Percentiles rank a stretch among this genome's conserved stretches.
phyloP scores from a whole-genome alignment of 2,888 invertebrate species.

The Incurvaria masculella region DNA sequence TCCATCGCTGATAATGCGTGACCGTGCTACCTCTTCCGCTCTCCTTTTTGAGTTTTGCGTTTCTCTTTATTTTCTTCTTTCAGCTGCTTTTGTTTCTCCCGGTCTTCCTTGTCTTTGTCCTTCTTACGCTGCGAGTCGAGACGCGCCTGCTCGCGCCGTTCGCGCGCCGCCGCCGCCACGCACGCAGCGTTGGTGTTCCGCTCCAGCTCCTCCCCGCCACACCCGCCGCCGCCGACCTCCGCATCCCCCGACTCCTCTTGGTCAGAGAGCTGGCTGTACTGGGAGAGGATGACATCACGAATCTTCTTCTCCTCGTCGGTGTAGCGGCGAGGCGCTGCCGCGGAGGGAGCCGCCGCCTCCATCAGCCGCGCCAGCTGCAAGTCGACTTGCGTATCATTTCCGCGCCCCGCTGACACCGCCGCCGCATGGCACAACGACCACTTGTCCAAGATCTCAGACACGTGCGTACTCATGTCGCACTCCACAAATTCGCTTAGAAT shows the following conservation, averaged over 20 bases:
- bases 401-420: constrained; percentile 36
- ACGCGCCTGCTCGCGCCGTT: constrained; percentile 79
- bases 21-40: constrained; percentile 76
- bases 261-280: constrained; percentile 79
- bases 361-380: constrained; percentile 68
- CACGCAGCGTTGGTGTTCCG: constrained; percentile 80
- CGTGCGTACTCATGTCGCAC: constrained; percentile 59
- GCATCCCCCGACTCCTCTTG: constrained; percentile 52
- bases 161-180: constrained; percentile 76
- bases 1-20: no score
- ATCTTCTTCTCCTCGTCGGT: constrained; percentile 83
- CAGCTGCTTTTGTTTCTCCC: constrained; percentile 86
- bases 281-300: constrained; percentile 82
- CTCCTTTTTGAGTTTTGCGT: constrained; percentile 90
- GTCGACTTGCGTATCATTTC: constrained; percentile 45
- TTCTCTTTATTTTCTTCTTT: constrained; percentile 92
- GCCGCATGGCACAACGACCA: constrained; percentile 62
- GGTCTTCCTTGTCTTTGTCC: constrained; percentile 89
- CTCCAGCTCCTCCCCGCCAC: constrained; percentile 55
- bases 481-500: constrained; percentile 76
- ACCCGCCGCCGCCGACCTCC: constrained; percentile 32
- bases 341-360: constrained; percentile 70
- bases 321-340: constrained; percentile 67
- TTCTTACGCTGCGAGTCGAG: constrained; percentile 84
- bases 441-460: constrained; percentile 69